Evolutionary conservation across 2,113 vertebrate species (phyloP), one percentile per base, ranked within the genome.

Genomic region (Collichthys lucidus): DNA sequence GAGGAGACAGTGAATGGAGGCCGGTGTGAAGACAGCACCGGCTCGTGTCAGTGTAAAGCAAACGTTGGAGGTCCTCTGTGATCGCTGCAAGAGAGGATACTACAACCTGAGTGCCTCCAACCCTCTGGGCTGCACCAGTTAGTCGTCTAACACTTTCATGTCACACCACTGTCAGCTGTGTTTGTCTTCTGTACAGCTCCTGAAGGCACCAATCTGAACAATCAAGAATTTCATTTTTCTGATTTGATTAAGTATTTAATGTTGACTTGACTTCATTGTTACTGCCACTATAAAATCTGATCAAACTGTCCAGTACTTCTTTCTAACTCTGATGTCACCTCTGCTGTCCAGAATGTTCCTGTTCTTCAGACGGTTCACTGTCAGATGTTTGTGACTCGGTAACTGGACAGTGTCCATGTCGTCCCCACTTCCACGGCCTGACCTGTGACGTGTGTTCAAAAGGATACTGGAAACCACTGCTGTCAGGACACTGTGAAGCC

Each of bases 51-150:
- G 70, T 99, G 98, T 88, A 99, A 98, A 91, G 94, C 93, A 11
- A 96, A 98, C 0, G 97, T 97, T 52, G 97, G 96, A 44, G 98
- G 97, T 0, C 93, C 95, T 0, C 73, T 99, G 98, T 77, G 97
- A 99, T 80, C 96, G 95, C 62, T 99, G 98, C 91, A 97, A 95
- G 84, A 94, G 92, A 0, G 97, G 97, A 8, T 96, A 95, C 81
- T 92, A 96, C 0, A 93, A 95, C 66, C 95, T 99, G 91, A 94
- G 86, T 15, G 53, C 79, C 0, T 61, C 93, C 85, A 96, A 98
- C 92, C 95, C 96, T 0, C 46, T 91, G 60, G 98, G 98, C 59
- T 99, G 98, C 94, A 95, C 44, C 77, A 92, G 98, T 99, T 87
- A 97, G 98, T 97, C 10, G 46, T 52, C 17, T 0, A 12, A 49